Evolutionary conservation across 1,140 invertebrate genomes (phyloP), one percentile per base, ranked within the genome.

Genomic region (Rhyzopertha dominica): DNA sequence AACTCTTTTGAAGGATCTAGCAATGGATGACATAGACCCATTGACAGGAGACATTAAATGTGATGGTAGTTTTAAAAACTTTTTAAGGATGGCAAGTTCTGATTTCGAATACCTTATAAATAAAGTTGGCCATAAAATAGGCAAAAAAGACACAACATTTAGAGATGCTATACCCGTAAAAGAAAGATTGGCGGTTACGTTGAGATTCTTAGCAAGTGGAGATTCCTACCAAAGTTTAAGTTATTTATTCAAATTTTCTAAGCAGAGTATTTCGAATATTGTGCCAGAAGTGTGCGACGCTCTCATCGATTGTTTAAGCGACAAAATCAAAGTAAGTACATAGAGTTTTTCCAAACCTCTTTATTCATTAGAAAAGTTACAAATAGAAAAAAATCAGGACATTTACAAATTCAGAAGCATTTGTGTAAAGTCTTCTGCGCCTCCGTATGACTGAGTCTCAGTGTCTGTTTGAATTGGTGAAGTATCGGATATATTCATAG

Each of bases 201-300:
- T 58, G 30, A 9, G 57, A 46, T 59, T 43, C 39, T 30, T 59
- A 16, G 57, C 59, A 8, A 57, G 36, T 29, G 56, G 56, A 26
- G 43, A 56, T 37, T 48, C 43, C 22, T 56, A 31, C 14, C 25
- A 20, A 25, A 36, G 26, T 22, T 14, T 42, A 22, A n/a, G 3
- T 5, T 42, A 36, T 22, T 42, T 32, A 4, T 31, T 31, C 32
- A 5, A 35, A 14, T 16, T 42, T 31, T 34, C 40, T 5, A 4
- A 17, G 4, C 14, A 14, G 5, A 5, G 13, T 4, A 32, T 42
- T 4, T 42, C 40, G 5, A 4, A 10, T 12, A 13, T 30, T 5
- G 14, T 42, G 13, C 28, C 25, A 18, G 29, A 42, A 5, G 40
- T 42, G 10, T 42, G 40, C n/a, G 8, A 16, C 4, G 37, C 37